phyloP scores from a whole-genome alignment of 1,140 invertebrate species.

The Drosophila carrolli region DNA sequence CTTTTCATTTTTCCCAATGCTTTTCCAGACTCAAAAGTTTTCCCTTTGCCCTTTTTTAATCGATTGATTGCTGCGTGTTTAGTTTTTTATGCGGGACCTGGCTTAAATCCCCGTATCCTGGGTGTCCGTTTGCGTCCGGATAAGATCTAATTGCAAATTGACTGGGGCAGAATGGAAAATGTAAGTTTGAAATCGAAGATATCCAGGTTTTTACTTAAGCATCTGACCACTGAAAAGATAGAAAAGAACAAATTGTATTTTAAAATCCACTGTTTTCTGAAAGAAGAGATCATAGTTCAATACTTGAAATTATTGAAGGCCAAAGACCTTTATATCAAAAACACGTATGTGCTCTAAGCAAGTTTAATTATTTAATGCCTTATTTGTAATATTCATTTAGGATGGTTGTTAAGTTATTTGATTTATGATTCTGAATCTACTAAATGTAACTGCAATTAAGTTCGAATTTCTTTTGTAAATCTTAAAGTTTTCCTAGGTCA shows the following conservation, averaged over 20 bases:
- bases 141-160: conserved; percentile 76
- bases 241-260: no score
- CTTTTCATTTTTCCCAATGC: not conserved
- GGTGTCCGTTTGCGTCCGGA: conserved; percentile 22
- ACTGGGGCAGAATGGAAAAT: conserved; percentile 16
- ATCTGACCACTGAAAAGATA: not conserved
- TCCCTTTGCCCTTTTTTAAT: conserved; percentile 52
- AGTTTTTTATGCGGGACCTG: conserved; percentile 69
- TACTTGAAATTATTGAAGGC: no score
- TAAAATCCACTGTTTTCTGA: not conserved
- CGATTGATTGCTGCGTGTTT: conserved; percentile 77
- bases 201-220: conserved; percentile 1
- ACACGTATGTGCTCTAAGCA: no score
- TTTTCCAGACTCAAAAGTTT: conserved; percentile 15
- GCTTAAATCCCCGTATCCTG: conserved; percentile 12
- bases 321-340: no score
- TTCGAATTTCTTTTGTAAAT: not conserved
- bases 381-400: no score
- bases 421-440: not conserved
- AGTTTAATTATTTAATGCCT: no score
- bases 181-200: conserved; percentile 5
- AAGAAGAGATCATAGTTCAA: not conserved
- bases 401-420: not conserved
- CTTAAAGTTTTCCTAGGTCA: not conserved
- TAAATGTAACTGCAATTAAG: not conserved